Evolutionary conservation across 2,888 invertebrate genomes (phyloP).

Genomic region (Alcis repandata): DNA sequence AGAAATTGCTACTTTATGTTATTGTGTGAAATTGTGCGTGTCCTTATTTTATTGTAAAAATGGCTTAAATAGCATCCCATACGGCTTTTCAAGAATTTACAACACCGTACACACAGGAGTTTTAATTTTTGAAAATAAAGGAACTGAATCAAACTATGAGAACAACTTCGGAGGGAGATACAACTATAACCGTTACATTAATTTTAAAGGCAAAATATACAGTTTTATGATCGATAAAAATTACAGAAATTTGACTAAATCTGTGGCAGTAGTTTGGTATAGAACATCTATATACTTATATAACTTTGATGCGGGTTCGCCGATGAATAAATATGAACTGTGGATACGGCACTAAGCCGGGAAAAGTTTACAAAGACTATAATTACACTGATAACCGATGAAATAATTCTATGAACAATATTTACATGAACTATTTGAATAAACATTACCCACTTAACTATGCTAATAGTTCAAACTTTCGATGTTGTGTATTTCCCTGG

Average conservation of each 20-base stretch:
- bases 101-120: too few relatives aligned
- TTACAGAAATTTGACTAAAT: too few relatives aligned
- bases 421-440: background rate
- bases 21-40: background rate
- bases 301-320: conserved; percentile 30
- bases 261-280: background rate
- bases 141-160: too few relatives aligned
- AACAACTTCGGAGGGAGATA: too few relatives aligned
- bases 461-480: background rate
- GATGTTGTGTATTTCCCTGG: background rate
- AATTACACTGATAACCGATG: background rate
- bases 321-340: conserved; percentile 21
- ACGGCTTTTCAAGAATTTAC: too few relatives aligned
- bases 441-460: background rate
- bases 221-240: too few relatives aligned
- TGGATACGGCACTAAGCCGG: conserved; percentile 6
- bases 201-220: too few relatives aligned
- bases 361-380: background rate
- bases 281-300: background rate
- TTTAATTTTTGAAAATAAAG: too few relatives aligned
- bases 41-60: background rate
- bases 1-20: background rate
- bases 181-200: too few relatives aligned
- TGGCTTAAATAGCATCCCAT: too few relatives aligned
- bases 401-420: background rate